These are phyloP conservation scores for Leptinotarsa juncta DNA, from an alignment of 2,888 invertebrate genomes.

Conservation along the genomic window DNA sequence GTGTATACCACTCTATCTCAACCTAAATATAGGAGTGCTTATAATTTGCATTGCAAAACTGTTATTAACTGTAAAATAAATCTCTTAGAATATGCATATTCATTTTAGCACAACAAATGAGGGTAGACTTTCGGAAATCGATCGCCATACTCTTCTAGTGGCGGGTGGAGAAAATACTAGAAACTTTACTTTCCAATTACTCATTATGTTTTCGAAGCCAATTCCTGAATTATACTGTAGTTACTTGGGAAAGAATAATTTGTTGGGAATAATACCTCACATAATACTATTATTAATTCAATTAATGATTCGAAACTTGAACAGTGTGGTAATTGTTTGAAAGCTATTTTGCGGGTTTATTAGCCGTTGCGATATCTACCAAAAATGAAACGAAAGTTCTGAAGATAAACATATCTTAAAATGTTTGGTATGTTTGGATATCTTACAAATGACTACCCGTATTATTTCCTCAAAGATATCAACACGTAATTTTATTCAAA, in stretches of 20 bases:
- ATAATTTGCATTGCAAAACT: slow-evolving; percentile 63
- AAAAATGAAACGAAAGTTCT: no score
- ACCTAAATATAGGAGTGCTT: slow-evolving; percentile 61
- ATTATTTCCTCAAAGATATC: no score
- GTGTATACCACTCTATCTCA: slow-evolving; percentile 53
- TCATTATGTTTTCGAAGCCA: background rate
- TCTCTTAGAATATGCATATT: slow-evolving; percentile 60
- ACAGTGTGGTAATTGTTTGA: no score
- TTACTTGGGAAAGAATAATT: background rate
- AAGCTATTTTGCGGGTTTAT: no score
- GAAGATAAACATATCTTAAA: no score
- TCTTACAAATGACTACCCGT: no score
- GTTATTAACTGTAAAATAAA: slow-evolving; percentile 63
- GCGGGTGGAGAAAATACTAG: background rate
- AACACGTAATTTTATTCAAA: no score
- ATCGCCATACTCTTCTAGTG: slow-evolving; percentile 43
- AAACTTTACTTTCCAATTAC: background rate
- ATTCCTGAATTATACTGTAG: background rate
- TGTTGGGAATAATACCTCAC: no score
- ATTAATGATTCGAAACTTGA: no score
- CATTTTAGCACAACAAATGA: slow-evolving; percentile 55
- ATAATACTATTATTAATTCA: no score
- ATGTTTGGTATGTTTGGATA: no score
- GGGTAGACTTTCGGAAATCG: slow-evolving; percentile 53
- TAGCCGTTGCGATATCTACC: no score